phyloP scores from a whole-genome alignment of 2,797 vertebrate genomes.

The Telmatherina bonti region DNA sequence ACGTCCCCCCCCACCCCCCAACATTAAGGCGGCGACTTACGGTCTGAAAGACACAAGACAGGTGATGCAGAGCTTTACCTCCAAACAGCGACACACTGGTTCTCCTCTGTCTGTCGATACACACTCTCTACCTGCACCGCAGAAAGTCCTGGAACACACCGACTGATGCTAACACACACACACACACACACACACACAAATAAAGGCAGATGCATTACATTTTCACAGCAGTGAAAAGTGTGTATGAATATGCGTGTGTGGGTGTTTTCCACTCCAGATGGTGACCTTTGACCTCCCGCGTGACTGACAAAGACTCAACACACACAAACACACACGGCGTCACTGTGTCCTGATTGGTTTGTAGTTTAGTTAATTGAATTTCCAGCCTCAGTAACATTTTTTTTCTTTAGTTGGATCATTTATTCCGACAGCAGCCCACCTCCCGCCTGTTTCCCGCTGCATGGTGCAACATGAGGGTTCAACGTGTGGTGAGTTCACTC shows the following conservation, averaged over 20 bases:
- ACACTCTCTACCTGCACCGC: slow-evolving; percentile 93
- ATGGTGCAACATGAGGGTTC: too few relatives aligned
- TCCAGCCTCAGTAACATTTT: too few relatives aligned
- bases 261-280: slow-evolving; percentile 67
- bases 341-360: too few relatives aligned
- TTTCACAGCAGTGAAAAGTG: neutral
- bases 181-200: slow-evolving; percentile 48
- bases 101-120: slow-evolving; percentile 90
- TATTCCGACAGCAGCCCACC: too few relatives aligned
- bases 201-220: slow-evolving; percentile 22
- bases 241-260: slow-evolving; percentile 13
- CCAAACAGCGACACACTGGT: slow-evolving; percentile 91
- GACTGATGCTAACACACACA: too few relatives aligned
- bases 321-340: slow-evolving; percentile 9
- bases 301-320: slow-evolving; percentile 60
- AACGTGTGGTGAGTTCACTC: too few relatives aligned
- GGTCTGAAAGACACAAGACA: too few relatives aligned
- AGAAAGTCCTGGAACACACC: slow-evolving; percentile 93
- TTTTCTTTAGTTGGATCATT: too few relatives aligned
- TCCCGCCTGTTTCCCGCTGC: too few relatives aligned
- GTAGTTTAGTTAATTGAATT: too few relatives aligned
- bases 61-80: slow-evolving; percentile 74
- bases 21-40: too few relatives aligned
- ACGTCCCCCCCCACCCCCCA: too few relatives aligned
- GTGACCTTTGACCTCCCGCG: slow-evolving; percentile 67